phyloP scores from a whole-genome alignment of 2,888 invertebrate species.

The Andricus curvator region DNA sequence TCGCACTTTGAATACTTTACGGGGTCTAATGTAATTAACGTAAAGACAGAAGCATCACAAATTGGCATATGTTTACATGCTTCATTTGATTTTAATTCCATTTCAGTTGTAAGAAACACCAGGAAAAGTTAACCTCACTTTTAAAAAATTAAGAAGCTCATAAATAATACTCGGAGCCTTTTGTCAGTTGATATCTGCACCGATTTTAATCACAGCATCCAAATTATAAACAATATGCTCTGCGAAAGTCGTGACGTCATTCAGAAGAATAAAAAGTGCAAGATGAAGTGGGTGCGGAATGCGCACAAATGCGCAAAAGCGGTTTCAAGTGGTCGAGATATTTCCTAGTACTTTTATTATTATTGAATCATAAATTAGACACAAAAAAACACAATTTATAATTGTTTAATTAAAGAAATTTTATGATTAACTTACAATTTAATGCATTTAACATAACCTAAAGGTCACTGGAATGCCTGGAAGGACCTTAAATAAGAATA shows the following conservation, averaged over 20 bases:
- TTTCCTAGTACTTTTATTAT: background rate
- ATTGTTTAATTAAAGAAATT: background rate
- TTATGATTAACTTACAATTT: background rate
- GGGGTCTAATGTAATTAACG: background rate
- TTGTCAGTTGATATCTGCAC: background rate
- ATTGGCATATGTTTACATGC: conserved; percentile 15
- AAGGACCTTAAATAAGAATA: background rate
- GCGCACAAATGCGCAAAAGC: conserved; percentile 23
- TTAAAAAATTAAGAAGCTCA: background rate
- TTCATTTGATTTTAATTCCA: conserved; percentile 1
- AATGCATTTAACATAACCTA: background rate
- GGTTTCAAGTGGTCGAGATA: background rate
- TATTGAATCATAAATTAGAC: background rate
- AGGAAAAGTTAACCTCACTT: background rate
- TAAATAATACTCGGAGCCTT: background rate
- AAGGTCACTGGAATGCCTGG: background rate
- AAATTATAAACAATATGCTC: conserved; percentile 35
- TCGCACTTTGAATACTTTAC: conserved; percentile 1
- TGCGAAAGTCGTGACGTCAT: conserved; percentile 31
- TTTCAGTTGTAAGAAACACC: background rate
- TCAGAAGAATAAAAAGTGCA: background rate
- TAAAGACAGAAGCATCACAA: background rate
- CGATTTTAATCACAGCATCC: conserved; percentile 15
- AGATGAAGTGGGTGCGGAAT: background rate
- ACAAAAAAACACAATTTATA: background rate